phyloP scores from a whole-genome alignment of 2,113 vertebrate species.

The Sminthopsis crassicaudata region DNA sequence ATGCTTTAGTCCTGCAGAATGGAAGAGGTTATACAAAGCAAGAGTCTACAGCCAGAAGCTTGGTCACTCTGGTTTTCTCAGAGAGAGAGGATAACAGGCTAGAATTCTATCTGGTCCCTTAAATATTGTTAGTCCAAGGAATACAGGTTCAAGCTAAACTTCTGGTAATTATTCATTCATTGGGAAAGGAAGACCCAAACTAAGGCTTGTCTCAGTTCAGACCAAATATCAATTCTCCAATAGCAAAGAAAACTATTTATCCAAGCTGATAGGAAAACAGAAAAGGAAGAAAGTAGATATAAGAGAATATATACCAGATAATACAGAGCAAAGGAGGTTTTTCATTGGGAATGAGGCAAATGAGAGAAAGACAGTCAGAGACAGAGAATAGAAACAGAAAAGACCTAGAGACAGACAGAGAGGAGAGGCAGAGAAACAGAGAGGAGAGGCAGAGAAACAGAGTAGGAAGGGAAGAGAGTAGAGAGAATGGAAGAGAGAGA shows the following conservation, averaged over 20 bases:
- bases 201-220: not conserved
- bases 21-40: not conserved
- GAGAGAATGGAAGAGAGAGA: conserved; percentile 35
- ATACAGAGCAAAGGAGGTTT: not conserved
- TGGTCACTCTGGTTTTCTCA: not conserved
- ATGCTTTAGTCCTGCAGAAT: conserved; percentile 68
- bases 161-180: not conserved
- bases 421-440: too few relatives aligned
- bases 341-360: not conserved
- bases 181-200: not conserved
- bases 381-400: too few relatives aligned
- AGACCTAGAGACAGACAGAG: not conserved
- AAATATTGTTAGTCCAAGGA: not conserved
- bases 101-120: not conserved
- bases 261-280: not conserved
- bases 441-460: too few relatives aligned
- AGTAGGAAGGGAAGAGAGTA: too few relatives aligned
- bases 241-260: not conserved
- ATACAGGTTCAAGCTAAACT: not conserved
- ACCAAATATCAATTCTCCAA: not conserved
- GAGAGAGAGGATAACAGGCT: not conserved
- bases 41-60: not conserved
- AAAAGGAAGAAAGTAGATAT: not conserved
- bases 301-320: not conserved
- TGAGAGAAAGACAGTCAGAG: not conserved